Percentiles rank a stretch among this genome's conserved stretches.
These are phyloP conservation scores for Abrostola tripartita DNA, from an alignment of 2,888 invertebrate species.

Conservation along the genomic window DNA sequence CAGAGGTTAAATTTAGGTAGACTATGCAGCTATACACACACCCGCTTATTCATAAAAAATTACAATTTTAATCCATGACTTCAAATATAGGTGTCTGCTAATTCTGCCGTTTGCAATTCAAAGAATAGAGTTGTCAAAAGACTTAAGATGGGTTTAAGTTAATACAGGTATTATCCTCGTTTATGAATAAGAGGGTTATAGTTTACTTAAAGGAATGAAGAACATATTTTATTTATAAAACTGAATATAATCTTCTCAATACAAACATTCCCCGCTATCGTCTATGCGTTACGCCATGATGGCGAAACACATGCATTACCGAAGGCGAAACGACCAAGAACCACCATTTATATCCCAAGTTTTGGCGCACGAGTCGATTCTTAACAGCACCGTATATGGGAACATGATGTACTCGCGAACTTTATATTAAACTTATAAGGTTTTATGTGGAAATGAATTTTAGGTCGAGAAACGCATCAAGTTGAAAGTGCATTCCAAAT, in stretches of 20 bases:
- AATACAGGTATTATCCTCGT: no score
- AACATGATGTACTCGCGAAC: constrained; percentile 14
- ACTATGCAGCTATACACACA: no score
- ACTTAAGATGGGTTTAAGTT: no score
- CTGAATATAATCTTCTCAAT: neutral
- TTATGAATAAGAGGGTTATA: no score
- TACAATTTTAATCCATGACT: no score
- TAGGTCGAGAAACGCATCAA: constrained; percentile 24
- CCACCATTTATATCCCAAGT: constrained; percentile 43
- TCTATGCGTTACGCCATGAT: constrained; percentile 35
- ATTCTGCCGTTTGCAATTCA: no score
- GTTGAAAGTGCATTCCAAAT: constrained; percentile 24
- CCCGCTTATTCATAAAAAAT: no score
- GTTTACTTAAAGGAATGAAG: no score
- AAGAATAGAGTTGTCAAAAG: no score
- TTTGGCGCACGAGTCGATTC: constrained; percentile 46
- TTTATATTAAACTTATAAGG: constrained; percentile 20
- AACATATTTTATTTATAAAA: no score
- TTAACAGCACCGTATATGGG: constrained; percentile 46
- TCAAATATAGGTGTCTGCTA: no score
- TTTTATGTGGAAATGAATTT: constrained; percentile 37
- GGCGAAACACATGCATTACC: constrained; percentile 36
- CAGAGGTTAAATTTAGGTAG: no score
- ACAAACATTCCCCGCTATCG: constrained; percentile 29
- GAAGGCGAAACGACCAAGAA: constrained; percentile 39